A percentile compares a stretch with the other conserved stretches of the same genome.
These are phyloP conservation scores for Cacoxenus indagator DNA, from an alignment of 2,888 invertebrate species.

Conservation along the genomic window DNA sequence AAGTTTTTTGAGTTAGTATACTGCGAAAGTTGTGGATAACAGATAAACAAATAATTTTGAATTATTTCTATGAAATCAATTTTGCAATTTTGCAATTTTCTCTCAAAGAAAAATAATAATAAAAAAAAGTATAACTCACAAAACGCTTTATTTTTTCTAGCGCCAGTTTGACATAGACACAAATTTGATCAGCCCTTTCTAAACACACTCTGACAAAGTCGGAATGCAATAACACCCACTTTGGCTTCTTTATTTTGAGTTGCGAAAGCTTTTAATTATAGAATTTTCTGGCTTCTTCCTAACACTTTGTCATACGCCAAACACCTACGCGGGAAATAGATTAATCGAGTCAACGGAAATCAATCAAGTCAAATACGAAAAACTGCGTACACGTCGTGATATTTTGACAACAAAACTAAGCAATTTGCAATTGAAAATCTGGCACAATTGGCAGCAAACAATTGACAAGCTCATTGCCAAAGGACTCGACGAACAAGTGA, in stretches of 20 bases:
- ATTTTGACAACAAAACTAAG: conserved; percentile 68
- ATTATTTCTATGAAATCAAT: too few species aligned
- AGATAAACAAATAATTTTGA: too few species aligned
- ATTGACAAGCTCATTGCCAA: conserved; percentile 72
- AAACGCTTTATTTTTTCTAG: too few species aligned
- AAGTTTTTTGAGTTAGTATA: too few species aligned
- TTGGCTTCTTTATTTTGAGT: background rate
- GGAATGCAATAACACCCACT: background rate
- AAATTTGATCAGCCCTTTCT: too few species aligned
- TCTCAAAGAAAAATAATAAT: too few species aligned
- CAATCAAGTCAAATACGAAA: conserved; percentile 42
- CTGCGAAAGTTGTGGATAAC: too few species aligned
- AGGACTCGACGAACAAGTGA: conserved; percentile 63
- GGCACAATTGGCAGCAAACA: conserved; percentile 72
- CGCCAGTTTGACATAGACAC: too few species aligned
- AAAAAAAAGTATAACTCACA: too few species aligned
- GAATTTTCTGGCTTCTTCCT: background rate
- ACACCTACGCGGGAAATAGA: conserved; percentile 26
- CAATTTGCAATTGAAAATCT: conserved; percentile 72
- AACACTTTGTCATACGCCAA: background rate
- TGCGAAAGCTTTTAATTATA: background rate
- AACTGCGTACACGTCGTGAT: conserved; percentile 55
- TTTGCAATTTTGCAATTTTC: too few species aligned
- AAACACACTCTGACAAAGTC: too few species aligned
- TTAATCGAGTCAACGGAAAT: conserved; percentile 34